These are phyloP conservation scores for Synanthedon myopaeformis DNA, from an alignment of 2,888 invertebrate genomes.

Conservation along the genomic window DNA sequence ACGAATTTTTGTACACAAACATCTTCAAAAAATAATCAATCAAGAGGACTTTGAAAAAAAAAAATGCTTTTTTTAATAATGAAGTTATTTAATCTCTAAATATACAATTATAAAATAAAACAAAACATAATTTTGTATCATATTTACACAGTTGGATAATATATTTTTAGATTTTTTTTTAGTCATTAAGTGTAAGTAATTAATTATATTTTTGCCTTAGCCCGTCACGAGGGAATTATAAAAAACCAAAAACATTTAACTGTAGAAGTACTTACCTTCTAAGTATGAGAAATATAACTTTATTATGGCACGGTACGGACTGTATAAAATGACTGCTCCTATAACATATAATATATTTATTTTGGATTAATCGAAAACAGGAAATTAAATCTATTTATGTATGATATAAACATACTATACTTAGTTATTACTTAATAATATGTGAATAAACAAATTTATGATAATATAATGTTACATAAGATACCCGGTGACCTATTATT, in stretches of 20 bases:
- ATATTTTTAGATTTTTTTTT: slow-evolving; percentile 5
- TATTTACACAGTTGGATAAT: slow-evolving; percentile 31
- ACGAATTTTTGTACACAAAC: no score
- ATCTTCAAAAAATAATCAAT: no score
- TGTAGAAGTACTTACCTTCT: slow-evolving; percentile 1
- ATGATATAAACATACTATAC: no score
- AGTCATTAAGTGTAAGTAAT: slow-evolving; percentile 3
- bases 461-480: no score
- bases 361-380: neutral
- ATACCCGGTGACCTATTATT: no score
- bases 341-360: neutral
- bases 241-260: slow-evolving; percentile 6
- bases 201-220: neutral
- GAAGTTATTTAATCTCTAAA: slow-evolving; percentile 55
- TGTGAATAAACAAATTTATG: no score
- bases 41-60: no score
- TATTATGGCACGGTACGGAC: slow-evolving; percentile 56
- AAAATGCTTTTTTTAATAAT: no score
- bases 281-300: slow-evolving; percentile 3
- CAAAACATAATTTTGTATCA: slow-evolving; percentile 37
- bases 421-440: no score
- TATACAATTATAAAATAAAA: slow-evolving; percentile 37
- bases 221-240: slow-evolving; percentile 3
- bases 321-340: slow-evolving; percentile 8
- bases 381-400: no score